Evolutionary conservation across 2,797 vertebrate species (phyloP), one percentile per base, ranked within the genome.

Genomic region (Sebastes minor): DNA sequence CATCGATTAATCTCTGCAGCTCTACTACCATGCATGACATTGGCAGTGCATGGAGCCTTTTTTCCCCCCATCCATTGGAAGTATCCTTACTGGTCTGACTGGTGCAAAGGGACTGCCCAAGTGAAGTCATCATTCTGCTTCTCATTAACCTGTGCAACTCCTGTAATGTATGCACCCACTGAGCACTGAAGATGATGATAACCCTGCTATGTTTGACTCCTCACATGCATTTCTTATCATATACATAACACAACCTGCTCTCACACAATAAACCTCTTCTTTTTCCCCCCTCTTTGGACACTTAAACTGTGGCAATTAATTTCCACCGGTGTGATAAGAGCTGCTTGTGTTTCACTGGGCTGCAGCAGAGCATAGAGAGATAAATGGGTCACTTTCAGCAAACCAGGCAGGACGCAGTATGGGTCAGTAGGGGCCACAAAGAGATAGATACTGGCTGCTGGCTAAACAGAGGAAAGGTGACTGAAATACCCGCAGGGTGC

Each of bases 341-440:
- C 25, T 23, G 49, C 33, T 35, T 49, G 16, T 22, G 49, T 52
- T 79, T 56, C 38, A 61, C 10, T 82, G 62, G 5, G 55, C 69
- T 81, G 70, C 25, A 52, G 53, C 49, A 25, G 64, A 20, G 56
- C 65, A 35, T 59, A 42, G 4, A 70, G 78, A 81, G 78, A 81
- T 71, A 30, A 74, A 81, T 76, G 74, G 76, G 75, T 87, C 83
- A 82, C 71, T 86, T 75, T 60, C 69, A 76, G 60, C 67, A 59
- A 25, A 25, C 12, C 66, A 30, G 63, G 73, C 80, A 78, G 81
- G n/a, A 18, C 30, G 55, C 84, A 81, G 85, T 78, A 35, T 23
- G 79, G 88, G 87, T 83, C 85, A 87, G 79, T 5, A 1, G 52
- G 83, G 81, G 85, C 63, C 88, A 85, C 83, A 67, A 76, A 76